These are phyloP conservation scores for Valencia hispanica DNA, from an alignment of 2,797 vertebrate species.

Conservation along the genomic window DNA sequence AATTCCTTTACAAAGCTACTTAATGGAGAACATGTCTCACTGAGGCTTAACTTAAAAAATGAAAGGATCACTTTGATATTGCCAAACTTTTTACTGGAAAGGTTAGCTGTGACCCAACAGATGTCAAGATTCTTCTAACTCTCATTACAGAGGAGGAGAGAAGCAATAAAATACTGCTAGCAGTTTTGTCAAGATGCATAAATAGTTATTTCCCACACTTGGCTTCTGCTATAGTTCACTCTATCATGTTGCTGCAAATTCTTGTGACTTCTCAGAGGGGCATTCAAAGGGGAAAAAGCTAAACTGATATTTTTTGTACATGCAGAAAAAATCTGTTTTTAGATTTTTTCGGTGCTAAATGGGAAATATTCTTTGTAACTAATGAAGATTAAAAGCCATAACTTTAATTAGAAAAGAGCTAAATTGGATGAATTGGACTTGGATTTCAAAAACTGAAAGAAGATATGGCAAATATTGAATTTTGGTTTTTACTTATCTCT, in stretches of 20 bases:
- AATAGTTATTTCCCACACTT: background rate
- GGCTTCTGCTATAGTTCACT: no score
- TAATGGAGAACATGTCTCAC: no score
- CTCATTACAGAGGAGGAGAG: background rate
- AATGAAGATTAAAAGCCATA: background rate
- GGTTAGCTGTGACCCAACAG: background rate
- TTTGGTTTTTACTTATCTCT: no score
- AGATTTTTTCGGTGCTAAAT: background rate
- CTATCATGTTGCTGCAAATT: no score
- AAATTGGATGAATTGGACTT: no score
- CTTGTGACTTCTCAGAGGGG: no score
- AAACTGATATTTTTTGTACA: background rate
- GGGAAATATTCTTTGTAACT: background rate
- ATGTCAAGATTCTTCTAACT: background rate
- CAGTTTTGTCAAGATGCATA: background rate
- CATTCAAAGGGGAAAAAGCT: no score
- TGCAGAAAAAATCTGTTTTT: background rate
- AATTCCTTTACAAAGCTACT: background rate
- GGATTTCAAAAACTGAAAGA: no score
- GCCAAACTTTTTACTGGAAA: background rate
- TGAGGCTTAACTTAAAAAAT: background rate
- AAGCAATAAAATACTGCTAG: background rate
- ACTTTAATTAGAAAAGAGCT: background rate
- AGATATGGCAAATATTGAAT: no score
- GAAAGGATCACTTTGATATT: background rate